Percentiles rank a stretch among this genome's conserved stretches.
Evolutionary conservation across 2,888 invertebrate genomes (phyloP).

Genomic region (Metacarcinus magister): DNA sequence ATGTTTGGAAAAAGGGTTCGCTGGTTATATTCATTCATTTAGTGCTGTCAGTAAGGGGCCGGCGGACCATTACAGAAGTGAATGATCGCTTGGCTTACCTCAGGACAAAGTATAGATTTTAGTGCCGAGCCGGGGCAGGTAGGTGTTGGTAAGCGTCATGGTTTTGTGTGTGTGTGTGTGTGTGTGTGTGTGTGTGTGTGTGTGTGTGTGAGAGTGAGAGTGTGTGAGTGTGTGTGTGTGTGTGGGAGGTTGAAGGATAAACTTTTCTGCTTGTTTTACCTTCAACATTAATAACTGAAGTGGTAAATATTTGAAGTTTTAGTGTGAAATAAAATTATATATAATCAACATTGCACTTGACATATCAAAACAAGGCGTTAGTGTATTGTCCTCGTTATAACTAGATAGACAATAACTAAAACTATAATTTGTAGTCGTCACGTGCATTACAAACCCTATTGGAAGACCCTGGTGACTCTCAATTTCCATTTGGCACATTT

Average conservation of each 20-base stretch:
- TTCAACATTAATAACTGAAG: neutral
- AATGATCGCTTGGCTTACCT: neutral
- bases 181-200: too few relatives aligned
- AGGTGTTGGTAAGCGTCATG: too few relatives aligned
- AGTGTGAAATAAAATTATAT: neutral
- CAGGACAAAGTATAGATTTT: neutral
- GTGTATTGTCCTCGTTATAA: too few relatives aligned
- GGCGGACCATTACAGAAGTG: neutral
- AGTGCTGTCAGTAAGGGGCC: neutral
- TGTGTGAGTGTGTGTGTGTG: neutral
- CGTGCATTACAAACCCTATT: too few relatives aligned
- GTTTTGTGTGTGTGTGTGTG: too few relatives aligned
- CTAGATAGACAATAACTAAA: neutral
- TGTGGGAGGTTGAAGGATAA: neutral
- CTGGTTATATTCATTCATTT: neutral
- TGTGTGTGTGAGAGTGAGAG: too few relatives aligned
- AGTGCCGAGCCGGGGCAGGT: neutral
- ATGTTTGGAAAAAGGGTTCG: neutral
- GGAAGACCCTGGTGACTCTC: too few relatives aligned
- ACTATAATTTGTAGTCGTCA: too few relatives aligned
- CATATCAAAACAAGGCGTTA: too few relatives aligned
- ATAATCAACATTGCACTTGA: neutral
- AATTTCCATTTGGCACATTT: too few relatives aligned
- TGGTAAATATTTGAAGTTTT: neutral
- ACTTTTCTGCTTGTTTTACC: slow-evolving; percentile 4